Evolutionary conservation across 2,797 vertebrate species (phyloP).

Genomic region (Acrocephalus scirpaceus): DNA sequence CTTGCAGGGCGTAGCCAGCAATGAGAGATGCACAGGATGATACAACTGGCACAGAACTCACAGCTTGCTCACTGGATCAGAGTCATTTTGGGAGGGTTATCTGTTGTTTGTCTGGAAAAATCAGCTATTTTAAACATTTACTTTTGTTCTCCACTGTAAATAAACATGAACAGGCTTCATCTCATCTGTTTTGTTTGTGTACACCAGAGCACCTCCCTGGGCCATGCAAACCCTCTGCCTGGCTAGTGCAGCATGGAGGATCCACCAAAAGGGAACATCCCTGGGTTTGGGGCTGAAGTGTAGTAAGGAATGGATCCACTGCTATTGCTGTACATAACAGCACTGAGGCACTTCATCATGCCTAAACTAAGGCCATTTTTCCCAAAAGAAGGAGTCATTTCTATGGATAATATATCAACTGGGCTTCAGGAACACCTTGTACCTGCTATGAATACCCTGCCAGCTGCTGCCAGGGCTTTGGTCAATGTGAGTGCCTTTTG

Average conservation of each 20-base stretch:
- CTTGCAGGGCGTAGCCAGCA: not conserved
- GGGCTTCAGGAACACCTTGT: not conserved
- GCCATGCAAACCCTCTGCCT: not conserved
- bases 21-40: not conserved
- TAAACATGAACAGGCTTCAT: not conserved
- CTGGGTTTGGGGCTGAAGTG: not conserved
- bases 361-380: not conserved
- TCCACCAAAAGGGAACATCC: not conserved
- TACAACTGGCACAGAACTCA: not conserved
- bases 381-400: not conserved
- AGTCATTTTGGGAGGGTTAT: not conserved
- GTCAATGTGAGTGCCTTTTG: not conserved
- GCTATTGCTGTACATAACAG: not conserved
- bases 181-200: not conserved
- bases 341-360: not conserved
- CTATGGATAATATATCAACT: not conserved
- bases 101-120: constrained; percentile 24
- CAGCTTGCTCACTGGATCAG: not conserved
- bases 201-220: not conserved
- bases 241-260: not conserved
- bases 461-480: not conserved
- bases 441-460: not conserved
- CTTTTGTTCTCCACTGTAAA: constrained; percentile 16
- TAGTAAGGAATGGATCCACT: not conserved
- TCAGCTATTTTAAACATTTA: constrained; percentile 24